Base-by-base conservation (phyloP, 2,888 invertebrate genomes). In the Piscicola geometra region DNA sequence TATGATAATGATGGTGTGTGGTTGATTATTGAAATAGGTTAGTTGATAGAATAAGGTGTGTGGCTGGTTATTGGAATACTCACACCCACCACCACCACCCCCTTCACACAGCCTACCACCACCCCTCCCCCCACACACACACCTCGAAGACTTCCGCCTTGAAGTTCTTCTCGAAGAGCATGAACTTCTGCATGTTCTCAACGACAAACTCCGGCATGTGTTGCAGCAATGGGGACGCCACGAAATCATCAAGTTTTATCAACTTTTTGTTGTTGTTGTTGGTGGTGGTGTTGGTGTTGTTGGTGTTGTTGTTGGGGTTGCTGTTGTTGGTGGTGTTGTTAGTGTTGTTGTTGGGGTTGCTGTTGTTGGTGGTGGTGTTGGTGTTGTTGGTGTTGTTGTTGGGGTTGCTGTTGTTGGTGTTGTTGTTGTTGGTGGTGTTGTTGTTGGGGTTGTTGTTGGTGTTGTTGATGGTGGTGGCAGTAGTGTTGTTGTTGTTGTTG, bases 191-290 rank as follows among this genome's bases (percentile, higher is more conserved):
- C 72, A 93, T 88, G 85, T 95, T 96, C 85, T 94, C 94, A 70
- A 94, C 87, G 50, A 96, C 87, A 84, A 92, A 92, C 86, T 97
- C 96, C 66, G 96, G 96, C 83, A 96, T 89, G 83, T 91, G 80
- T 82, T 91, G 80, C 71, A 87, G 81, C 71, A 80, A 15, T 83
- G 80, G 32, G n/a, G 3, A 18, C 21, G 60, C 21, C 60, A 18
- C 60, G n/a, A 56, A 56, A n/a, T 56, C 60, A 3, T 56, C 25
- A 9, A 56, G 3, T 5, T n/a, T 56, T 21, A 56, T 25, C 60
- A 25, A 3, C 5, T 21, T 5, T 21, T 47, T 47, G 50, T 21
- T 47, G 21, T 47, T 47, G 21, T 47, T 47, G n/a, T n/a, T n/a
- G n/a, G n/a, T n/a, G n/a, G n/a, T n/a, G n/a, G n/a, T n/a, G n/a